phyloP scores from a whole-genome alignment of 2,113 vertebrate species.

The Falcunculus frontatus region DNA sequence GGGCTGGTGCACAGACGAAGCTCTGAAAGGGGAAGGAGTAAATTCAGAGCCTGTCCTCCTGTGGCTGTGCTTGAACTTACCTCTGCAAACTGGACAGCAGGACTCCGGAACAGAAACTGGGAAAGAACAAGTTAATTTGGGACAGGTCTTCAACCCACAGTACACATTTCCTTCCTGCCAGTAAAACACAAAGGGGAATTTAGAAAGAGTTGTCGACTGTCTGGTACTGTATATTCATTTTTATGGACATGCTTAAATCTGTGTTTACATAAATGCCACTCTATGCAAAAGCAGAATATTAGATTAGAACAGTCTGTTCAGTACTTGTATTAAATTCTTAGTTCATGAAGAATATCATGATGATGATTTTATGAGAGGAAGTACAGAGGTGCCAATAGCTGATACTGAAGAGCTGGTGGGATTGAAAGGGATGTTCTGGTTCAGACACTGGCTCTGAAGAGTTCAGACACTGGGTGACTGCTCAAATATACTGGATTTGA shows the following conservation, averaged over 20 bases:
- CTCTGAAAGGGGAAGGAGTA: neutral
- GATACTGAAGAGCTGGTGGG: neutral
- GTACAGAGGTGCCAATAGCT: neutral
- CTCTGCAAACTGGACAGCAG: slow-evolving; percentile 79
- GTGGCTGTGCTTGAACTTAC: slow-evolving; percentile 31
- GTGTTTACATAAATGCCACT: neutral
- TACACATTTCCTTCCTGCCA: slow-evolving; percentile 81
- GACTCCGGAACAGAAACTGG: slow-evolving; percentile 74
- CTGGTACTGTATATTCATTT: neutral
- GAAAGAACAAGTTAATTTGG: slow-evolving; percentile 75
- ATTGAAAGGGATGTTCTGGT: neutral
- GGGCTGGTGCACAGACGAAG: neutral
- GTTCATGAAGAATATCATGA: neutral
- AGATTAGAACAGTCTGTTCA: neutral
- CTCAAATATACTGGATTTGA: neutral
- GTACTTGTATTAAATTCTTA: neutral
- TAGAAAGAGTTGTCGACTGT: neutral
- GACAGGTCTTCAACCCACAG: slow-evolving; percentile 80
- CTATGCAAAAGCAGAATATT: neutral
- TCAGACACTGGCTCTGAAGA: neutral
- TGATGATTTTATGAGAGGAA: neutral
- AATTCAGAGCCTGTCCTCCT: neutral
- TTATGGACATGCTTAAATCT: neutral
- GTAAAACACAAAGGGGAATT: slow-evolving; percentile 25
- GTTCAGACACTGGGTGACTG: neutral